A percentile compares a stretch with the other conserved stretches of the same genome.
These are phyloP conservation scores for Oryzias curvinotus DNA, from an alignment of 2,113 vertebrate species.

Conservation along the genomic window DNA sequence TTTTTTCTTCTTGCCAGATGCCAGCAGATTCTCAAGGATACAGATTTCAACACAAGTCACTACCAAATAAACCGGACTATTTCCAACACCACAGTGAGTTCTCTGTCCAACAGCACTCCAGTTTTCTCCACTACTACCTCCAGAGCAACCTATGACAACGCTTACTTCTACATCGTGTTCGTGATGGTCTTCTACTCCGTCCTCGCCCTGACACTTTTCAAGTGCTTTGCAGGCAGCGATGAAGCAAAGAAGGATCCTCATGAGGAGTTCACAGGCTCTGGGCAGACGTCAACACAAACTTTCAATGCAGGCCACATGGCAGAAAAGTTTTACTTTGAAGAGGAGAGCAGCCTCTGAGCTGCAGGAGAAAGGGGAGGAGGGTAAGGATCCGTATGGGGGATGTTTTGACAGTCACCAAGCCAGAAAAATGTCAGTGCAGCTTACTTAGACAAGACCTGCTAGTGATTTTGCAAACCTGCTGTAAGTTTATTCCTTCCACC, in stretches of 20 bases:
- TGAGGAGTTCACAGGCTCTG: conserved; percentile 78
- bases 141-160: conserved; percentile 84
- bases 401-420: conserved; percentile 72
- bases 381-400: conserved; percentile 42
- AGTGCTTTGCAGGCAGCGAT: conserved; percentile 79
- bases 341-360: conserved; percentile 83
- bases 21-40: conserved; percentile 82
- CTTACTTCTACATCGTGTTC: conserved; percentile 89
- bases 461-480: conserved; percentile 65
- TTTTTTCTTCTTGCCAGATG: conserved; percentile 73
- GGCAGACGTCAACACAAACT: conserved; percentile 67
- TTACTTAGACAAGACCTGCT: conserved; percentile 67
- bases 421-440: conserved; percentile 63
- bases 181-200: conserved; percentile 92
- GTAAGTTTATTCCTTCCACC: conserved; percentile 41
- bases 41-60: conserved; percentile 44
- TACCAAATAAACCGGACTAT: conserved; percentile 17
- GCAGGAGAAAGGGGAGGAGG: conserved; percentile 40
- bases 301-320: conserved; percentile 73
- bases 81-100: conserved; percentile 26
- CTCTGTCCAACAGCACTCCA: conserved; percentile 1
- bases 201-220: conserved; percentile 86
- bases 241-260: conserved; percentile 85
- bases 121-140: conserved; percentile 14
- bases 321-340: conserved; percentile 87